Conservation (phyloP, 2,113 vertebrate species). For the Triplophysa tibetana region DNA sequence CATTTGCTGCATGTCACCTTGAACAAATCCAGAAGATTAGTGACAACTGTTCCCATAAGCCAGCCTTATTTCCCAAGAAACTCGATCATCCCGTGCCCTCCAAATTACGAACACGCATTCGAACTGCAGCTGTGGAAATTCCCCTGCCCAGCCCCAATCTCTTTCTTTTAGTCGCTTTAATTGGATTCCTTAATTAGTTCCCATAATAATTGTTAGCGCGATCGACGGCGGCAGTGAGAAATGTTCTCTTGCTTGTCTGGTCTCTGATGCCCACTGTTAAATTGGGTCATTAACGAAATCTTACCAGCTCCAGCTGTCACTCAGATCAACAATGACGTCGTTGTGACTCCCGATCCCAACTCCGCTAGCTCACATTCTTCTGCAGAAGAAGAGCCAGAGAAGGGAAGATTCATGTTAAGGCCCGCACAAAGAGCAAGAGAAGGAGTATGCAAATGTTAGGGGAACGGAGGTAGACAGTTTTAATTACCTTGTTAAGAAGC, state of each 20-base stretch:
- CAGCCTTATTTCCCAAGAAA: slow-evolving; percentile 73
- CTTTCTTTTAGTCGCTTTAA: slow-evolving; percentile 68
- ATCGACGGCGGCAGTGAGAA: slow-evolving; percentile 59
- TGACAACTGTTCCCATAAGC: slow-evolving; percentile 69
- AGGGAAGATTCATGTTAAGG: slow-evolving; percentile 5
- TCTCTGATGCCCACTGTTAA: slow-evolving; percentile 60
- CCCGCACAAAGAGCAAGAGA: slow-evolving; percentile 22
- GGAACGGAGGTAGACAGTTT: slow-evolving; percentile 44
- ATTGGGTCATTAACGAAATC: slow-evolving; percentile 71
- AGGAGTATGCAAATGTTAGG: slow-evolving; percentile 45
- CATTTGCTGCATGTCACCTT: slow-evolving; percentile 72
- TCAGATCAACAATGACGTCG: slow-evolving; percentile 55
- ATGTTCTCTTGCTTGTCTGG: slow-evolving; percentile 53
- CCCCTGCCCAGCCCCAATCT: slow-evolving; percentile 39
- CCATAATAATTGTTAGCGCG: slow-evolving; percentile 71
- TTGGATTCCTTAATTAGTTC: slow-evolving; percentile 80
- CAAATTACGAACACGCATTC: slow-evolving; percentile 68
- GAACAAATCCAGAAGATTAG: slow-evolving; percentile 73
- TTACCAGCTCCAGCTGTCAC: slow-evolving; percentile 53
- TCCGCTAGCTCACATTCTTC: neutral
- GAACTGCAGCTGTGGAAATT: slow-evolving; percentile 56
- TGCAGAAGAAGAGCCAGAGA: neutral
- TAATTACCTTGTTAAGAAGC: slow-evolving; percentile 56
- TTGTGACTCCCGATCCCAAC: neutral
- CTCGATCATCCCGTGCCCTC: slow-evolving; percentile 53